Evolutionary conservation across 1,140 invertebrate genomes (phyloP), one percentile per base, ranked within the genome.

Genomic region (Arion vulgaris): DNA sequence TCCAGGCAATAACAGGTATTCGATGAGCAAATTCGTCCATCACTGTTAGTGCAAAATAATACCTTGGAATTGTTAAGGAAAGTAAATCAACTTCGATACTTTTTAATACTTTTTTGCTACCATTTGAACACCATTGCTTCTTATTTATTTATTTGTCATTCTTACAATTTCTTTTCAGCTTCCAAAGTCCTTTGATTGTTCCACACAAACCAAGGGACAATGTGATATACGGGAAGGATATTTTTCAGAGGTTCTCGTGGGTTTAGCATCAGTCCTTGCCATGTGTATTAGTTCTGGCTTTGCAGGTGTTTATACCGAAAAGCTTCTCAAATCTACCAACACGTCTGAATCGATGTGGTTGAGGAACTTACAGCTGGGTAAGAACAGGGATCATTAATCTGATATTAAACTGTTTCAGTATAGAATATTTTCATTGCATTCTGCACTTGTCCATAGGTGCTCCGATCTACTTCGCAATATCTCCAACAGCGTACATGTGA

Each of bases 221-320:
- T 74, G 53, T 17, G 38, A 26, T 36, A 51, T 26, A 28, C 49
- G 49, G 13, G 34, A 62, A 28, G 80, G 73, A 26, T 84, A 86
- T 81, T 66, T 74, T 0, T 28, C 34, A 39, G 38, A 53, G 41
- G 2, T 49, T 32, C 88, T 97, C 39, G 86, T 98, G 38, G 99
- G 99, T 7, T 95, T 99, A 88, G 90, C 95, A 73, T 96, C 98
- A 15, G 98, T 98, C 4, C 90, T 99, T 4, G 94, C 95, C 28
- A 98, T 98, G 9, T 99, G 98, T 92, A 95, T 97, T 83, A 94
- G 99, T 62, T 99, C 98, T 49, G 99, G 99, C 7, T 99, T 99
- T 93, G 98, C 98, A 28, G 99, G 99, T 36, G 98, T 99, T 85
- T 99, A 99, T 91, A 99, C 99, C 93, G 99, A 99, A 92, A 99